phyloP scores from a whole-genome alignment of 2,888 invertebrate genomes.

The Tenthredo distinguenda region DNA sequence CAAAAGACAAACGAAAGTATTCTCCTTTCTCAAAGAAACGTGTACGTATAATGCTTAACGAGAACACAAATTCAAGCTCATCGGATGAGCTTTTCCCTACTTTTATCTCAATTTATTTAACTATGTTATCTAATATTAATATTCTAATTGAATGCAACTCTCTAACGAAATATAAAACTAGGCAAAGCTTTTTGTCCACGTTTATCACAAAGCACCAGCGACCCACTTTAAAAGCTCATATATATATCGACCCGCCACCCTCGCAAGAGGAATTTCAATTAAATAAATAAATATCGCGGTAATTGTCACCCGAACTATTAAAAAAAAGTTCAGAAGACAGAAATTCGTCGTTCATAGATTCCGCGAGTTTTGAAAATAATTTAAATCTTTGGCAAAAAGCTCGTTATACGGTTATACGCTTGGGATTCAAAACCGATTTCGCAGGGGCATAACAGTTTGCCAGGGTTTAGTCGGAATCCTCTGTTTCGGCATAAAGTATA shows the following conservation, averaged over 20 bases:
- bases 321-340: too few species aligned
- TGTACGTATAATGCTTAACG: neutral
- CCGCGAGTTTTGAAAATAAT: too few species aligned
- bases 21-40: too few species aligned
- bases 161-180: neutral
- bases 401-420: too few species aligned
- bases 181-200: neutral
- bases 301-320: too few species aligned
- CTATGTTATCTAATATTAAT: neutral
- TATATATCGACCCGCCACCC: neutral
- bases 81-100: neutral
- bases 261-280: neutral
- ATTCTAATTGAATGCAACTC: neutral
- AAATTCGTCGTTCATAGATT: too few species aligned
- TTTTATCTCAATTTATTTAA: neutral
- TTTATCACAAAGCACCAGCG: constrained; percentile 9
- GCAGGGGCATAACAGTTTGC: neutral
- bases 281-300: neutral
- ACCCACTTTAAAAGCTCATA: constrained; percentile 21
- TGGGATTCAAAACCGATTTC: neutral
- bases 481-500: neutral
- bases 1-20: neutral
- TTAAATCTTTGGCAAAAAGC: too few species aligned
- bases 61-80: too few species aligned
- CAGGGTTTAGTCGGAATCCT: neutral